A percentile compares a stretch with the other conserved stretches of the same genome.
These are phyloP conservation scores for Emmelina monodactyla DNA, from an alignment of 2,888 invertebrate species.

Conservation along the genomic window DNA sequence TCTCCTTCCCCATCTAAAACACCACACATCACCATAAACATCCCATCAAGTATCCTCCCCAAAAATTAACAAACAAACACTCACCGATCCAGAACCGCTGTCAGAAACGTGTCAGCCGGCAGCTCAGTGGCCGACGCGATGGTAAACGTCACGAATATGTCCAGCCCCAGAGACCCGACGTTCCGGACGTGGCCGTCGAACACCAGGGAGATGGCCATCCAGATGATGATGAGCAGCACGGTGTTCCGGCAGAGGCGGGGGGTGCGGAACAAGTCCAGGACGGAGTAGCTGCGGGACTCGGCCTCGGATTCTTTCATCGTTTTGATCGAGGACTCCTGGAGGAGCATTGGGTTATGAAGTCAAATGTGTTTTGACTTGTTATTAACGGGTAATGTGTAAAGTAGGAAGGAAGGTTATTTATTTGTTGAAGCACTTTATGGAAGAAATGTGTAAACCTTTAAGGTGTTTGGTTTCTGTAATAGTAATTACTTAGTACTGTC, in stretches of 20 bases:
- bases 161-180: conserved; percentile 81
- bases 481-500: too few relatives aligned
- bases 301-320: conserved; percentile 77
- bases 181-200: conserved; percentile 91
- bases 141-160: conserved; percentile 86
- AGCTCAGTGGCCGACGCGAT: conserved; percentile 84
- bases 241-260: conserved; percentile 80
- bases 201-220: conserved; percentile 89
- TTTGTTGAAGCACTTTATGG: too few relatives aligned
- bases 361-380: too few relatives aligned
- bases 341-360: conserved; percentile 14
- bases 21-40: background rate
- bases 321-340: conserved; percentile 71
- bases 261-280: conserved; percentile 81
- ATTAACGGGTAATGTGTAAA: too few relatives aligned
- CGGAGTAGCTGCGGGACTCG: conserved; percentile 75
- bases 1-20: conserved; percentile 76
- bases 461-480: too few relatives aligned
- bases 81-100: conserved; percentile 72
- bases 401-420: too few relatives aligned
- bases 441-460: too few relatives aligned
- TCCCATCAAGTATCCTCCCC: background rate
- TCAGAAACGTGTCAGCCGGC: conserved; percentile 84
- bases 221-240: conserved; percentile 79
- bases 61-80: conserved; percentile 6